Base-by-base conservation (phyloP, 2,888 invertebrate genomes). In the Norana najaformis region DNA sequence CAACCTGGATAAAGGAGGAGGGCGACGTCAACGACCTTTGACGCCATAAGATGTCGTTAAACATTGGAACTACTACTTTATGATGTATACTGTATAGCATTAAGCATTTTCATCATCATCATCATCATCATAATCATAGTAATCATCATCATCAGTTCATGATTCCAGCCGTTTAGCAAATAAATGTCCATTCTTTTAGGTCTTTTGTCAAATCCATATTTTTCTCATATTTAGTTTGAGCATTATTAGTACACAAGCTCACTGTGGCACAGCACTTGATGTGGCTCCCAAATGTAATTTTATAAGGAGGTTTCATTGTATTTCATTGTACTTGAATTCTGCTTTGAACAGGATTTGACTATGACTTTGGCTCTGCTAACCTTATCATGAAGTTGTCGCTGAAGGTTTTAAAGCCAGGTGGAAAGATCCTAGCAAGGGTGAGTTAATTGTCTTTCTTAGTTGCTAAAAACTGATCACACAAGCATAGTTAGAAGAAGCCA, bases 301-400 rank as follows among this genome's bases (percentile, higher is more conserved):
- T 47, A 47, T 47, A 23, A 23, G 47, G 23, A 47, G 8, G 20
- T 47, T 47, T 47, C n/a, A 16, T 8, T n/a, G 69, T 69, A n/a
- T 13, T 69, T 30, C n/a, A n/a, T n/a, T n/a, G n/a, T n/a, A n/a
- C n/a, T n/a, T 69, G 6, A 11, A 69, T 37, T 35, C 0, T 89
- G n/a, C 34, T 41, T 37, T 39, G 91, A 90, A 30, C 90, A 93
- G 93, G 92, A 37, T 92, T 92, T 41, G 91, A 88, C 23, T 93
- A 93, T 89, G 93, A 93, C 88, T 92, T 93, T 88, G 91, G 91
- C 69, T 93, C 93, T 16, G 91, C 92, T 38, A 92, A 92, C 96
- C 96, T 96, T 92, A 97, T 98, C 90, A 95, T 98, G 88, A 96
- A 97, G 92, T 96, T 97, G 89, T 97, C 98, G 0, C 97, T 98